Base-by-base conservation (phyloP, 2,888 invertebrate genomes). In the Sabatieria punctata region DNA sequence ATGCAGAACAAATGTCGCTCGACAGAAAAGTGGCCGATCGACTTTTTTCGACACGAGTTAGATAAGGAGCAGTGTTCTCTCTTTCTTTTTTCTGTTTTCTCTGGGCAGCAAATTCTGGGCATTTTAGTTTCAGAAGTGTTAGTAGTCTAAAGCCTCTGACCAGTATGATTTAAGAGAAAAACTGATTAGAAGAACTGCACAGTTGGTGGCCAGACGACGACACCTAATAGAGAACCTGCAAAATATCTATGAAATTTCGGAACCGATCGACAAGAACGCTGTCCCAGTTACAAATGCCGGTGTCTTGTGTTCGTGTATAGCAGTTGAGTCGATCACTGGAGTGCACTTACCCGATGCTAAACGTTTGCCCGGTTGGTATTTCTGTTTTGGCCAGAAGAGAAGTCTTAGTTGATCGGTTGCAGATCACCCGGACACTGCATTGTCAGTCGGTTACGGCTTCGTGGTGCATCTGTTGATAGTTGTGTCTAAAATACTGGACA, bases 401-500 rank as follows among this genome's bases (percentile, higher is more conserved):
- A 37, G 1, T 30, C 30, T 30, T 8, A 30, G 8, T 30, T 30
- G 30, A 8, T 30, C 15, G 25, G 4, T 52, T 52, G 3, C 52
- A 68, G 77, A 77, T 59, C 71, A 73, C 46, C 74, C 75, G 39
- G 79, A 80, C 50, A 73, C 73, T 19, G 77, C 74, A 67, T 71
- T 85, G 46, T 77, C 84, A 0, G 82, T 84, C 19, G 83, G 84
- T 0, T 73, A 86, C 2, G 86, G 88, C 6, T 82, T 79, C 63
- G 80, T 80, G 13, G 80, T 83, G n/a, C 89, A 89, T 62, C 74
- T 82, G 19, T 74, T 82, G 0, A 75, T 79, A 50, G 78, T 89
- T 73, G 77, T 84, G 41, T 80, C 85, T 1, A 77, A 77, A 41
- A 75, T 89, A 57, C 72, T 91, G 42, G 78, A 82, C 65, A 77